Percentiles rank a stretch among this genome's conserved stretches.
Evolutionary conservation across 2,797 vertebrate genomes (phyloP).

Genomic region (Schizopygopsis pylzovi): DNA sequence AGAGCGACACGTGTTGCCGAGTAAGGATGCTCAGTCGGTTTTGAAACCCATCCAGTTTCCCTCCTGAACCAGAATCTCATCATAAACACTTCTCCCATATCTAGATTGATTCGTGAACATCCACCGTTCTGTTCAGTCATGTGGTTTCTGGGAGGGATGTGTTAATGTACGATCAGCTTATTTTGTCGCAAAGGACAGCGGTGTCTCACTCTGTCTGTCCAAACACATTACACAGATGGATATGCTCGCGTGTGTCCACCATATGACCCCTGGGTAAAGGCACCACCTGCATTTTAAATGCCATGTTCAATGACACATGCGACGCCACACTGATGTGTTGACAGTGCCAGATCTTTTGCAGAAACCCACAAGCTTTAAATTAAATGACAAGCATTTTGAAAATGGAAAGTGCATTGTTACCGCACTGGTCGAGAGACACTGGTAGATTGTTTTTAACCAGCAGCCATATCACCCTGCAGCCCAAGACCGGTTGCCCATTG

Average conservation of each 20-base stretch:
- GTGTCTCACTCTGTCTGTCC: slow-evolving; percentile 44
- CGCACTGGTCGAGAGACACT: not conserved
- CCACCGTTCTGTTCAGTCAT: not conserved
- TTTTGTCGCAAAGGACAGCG: slow-evolving; percentile 36
- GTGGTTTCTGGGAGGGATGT: slow-evolving; percentile 8
- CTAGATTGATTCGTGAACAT: slow-evolving; percentile 30
- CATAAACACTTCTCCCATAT: slow-evolving; percentile 27
- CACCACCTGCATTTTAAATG: slow-evolving; percentile 48
- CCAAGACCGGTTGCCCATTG: too few relatives aligned
- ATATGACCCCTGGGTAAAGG: slow-evolving; percentile 35
- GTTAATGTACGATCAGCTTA: slow-evolving; percentile 36
- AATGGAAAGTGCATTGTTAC: slow-evolving; percentile 10
- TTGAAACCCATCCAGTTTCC: not conserved
- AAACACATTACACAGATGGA: slow-evolving; percentile 52
- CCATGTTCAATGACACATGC: slow-evolving; percentile 24
- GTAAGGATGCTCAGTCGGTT: not conserved
- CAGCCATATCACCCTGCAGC: too few relatives aligned
- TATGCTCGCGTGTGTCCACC: slow-evolving; percentile 18
- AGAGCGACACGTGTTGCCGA: too few relatives aligned
- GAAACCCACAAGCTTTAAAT: not conserved
- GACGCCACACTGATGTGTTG: not conserved
- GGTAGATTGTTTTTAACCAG: not conserved
- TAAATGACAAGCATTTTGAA: not conserved
- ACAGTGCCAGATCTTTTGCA: not conserved
- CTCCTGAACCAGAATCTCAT: not conserved